These are phyloP conservation scores for Rhogogaster chlorosoma DNA, from an alignment of 2,888 invertebrate species.

Conservation along the genomic window DNA sequence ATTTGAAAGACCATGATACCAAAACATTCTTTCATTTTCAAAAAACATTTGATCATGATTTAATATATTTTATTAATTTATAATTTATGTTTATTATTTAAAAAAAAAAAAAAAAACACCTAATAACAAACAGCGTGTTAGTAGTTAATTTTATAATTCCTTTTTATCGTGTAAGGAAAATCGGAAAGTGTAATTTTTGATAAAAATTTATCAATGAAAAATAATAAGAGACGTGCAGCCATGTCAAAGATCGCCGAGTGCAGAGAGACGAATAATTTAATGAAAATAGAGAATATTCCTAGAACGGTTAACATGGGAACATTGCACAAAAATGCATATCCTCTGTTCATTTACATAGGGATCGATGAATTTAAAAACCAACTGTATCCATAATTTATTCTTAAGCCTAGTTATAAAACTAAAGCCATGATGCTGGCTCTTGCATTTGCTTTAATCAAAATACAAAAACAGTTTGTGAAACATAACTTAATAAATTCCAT, in stretches of 20 bases:
- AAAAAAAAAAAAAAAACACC: conserved; percentile 57
- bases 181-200: conserved; percentile 53
- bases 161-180: conserved; percentile 59
- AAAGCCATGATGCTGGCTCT: conserved; percentile 52
- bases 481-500: conserved; percentile 60
- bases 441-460: conserved; percentile 70
- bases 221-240: conserved; percentile 39
- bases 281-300: conserved; percentile 31
- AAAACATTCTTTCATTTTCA: conserved; percentile 67
- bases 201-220: conserved; percentile 53
- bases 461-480: conserved; percentile 59
- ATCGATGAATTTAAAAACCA: conserved; percentile 59
- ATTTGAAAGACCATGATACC: conserved; percentile 64
- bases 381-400: conserved; percentile 62
- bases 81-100: conserved; percentile 64
- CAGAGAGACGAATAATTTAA: conserved; percentile 43
- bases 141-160: conserved; percentile 66
- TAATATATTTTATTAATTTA: conserved; percentile 67
- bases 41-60: conserved; percentile 63
- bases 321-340: conserved; percentile 75
- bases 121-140: conserved; percentile 59
- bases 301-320: conserved; percentile 69
- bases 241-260: conserved; percentile 50
- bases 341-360: conserved; percentile 71
- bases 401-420: conserved; percentile 58